Evolutionary conservation across 2,113 vertebrate species (phyloP).

Genomic region (Triplophysa tibetana): DNA sequence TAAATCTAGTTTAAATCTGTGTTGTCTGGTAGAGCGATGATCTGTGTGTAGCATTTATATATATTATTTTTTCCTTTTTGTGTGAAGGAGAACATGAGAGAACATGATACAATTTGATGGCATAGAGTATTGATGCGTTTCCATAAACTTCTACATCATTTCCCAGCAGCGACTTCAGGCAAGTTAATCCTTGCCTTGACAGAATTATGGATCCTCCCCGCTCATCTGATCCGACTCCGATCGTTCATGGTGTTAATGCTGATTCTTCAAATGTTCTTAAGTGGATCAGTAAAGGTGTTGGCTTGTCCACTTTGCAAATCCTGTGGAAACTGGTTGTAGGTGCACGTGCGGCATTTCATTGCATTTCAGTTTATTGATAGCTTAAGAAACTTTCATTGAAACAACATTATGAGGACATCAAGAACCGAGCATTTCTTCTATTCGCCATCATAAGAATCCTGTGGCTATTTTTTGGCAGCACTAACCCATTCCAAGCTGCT

Average conservation of each 20-base stretch:
- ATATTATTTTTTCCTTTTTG: slow-evolving; percentile 17
- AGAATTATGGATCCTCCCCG: slow-evolving; percentile 41
- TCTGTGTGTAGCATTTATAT: background rate
- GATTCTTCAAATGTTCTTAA: slow-evolving; percentile 1
- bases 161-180: slow-evolving; percentile 39
- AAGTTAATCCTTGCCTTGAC: slow-evolving; percentile 45
- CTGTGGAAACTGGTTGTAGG: slow-evolving; percentile 17
- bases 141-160: slow-evolving; percentile 25
- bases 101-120: slow-evolving; percentile 19
- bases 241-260: slow-evolving; percentile 40
- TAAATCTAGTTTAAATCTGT: no score
- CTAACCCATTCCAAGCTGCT: background rate
- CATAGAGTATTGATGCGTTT: slow-evolving; percentile 28
- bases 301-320: slow-evolving; percentile 12
- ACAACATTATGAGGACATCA: slow-evolving; percentile 2
- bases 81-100: slow-evolving; percentile 14
- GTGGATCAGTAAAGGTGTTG: slow-evolving; percentile 21
- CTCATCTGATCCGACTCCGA: slow-evolving; percentile 38
- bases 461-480: slow-evolving; percentile 1
- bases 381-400: background rate
- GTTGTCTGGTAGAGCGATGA: slow-evolving; percentile 1
- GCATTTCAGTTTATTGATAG: no score
- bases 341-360: background rate
- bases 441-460: slow-evolving; percentile 12
- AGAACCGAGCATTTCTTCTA: slow-evolving; percentile 18